phyloP scores from a whole-genome alignment of 2,797 vertebrate genomes.

The Acrocephalus scirpaceus region DNA sequence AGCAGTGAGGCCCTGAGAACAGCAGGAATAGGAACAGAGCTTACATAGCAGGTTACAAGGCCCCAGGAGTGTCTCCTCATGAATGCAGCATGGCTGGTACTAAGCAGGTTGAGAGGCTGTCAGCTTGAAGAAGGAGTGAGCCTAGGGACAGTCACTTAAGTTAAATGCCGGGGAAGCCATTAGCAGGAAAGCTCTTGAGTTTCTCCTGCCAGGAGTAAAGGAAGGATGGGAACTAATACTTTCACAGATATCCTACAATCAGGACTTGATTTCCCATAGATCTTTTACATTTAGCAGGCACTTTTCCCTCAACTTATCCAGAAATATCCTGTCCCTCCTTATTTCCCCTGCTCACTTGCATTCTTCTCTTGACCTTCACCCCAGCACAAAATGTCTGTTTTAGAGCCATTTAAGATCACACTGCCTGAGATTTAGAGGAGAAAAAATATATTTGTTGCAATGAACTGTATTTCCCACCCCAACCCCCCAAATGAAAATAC shows the following conservation, averaged over 20 bases:
- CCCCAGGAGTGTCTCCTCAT: constrained; percentile 9
- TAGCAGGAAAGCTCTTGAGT: constrained; percentile 36
- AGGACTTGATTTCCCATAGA: constrained; percentile 26
- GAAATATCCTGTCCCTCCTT: constrained; percentile 19
- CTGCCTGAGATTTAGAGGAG: not conserved
- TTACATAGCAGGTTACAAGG: constrained; percentile 27
- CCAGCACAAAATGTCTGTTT: not conserved
- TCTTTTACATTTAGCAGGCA: not conserved
- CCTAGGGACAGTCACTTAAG: constrained; percentile 36
- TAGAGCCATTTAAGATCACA: not conserved
- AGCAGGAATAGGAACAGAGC: constrained; percentile 19
- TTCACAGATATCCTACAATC: not conserved
- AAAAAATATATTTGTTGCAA: not conserved
- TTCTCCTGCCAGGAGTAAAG: constrained; percentile 25
- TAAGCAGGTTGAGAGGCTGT: constrained; percentile 31
- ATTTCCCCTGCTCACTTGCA: not conserved
- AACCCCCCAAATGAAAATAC: not conserved
- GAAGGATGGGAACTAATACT: not conserved
- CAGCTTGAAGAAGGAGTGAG: constrained; percentile 32
- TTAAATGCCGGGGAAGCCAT: constrained; percentile 4
- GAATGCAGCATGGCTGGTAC: not conserved
- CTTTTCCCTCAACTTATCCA: not conserved
- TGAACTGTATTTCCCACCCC: not conserved
- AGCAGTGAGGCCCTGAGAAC: not conserved
- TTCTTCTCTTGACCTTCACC: constrained; percentile 10